Percentiles rank a stretch among this genome's conserved stretches.
Evolutionary conservation across 1,140 invertebrate genomes (phyloP).

Genomic region (Aricia agestis): DNA sequence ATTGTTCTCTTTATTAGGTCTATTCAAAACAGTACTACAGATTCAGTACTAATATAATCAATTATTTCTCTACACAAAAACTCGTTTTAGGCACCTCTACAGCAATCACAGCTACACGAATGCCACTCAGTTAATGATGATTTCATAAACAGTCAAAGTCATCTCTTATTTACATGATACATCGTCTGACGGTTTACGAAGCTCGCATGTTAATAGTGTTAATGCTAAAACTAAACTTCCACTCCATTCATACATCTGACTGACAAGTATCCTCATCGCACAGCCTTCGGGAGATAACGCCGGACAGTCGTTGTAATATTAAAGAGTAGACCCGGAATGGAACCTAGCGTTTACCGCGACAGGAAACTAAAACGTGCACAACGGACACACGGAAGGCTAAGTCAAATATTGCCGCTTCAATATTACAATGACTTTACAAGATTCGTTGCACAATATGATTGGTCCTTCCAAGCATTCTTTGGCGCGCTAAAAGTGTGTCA

Average conservation of each 20-base stretch:
- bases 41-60: too few relatives aligned
- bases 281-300: conserved; percentile 72
- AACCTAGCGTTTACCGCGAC: conserved; percentile 16
- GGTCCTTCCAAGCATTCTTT: conserved; percentile 74
- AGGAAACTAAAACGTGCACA: conserved; percentile 51
- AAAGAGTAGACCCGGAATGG: conserved; percentile 52
- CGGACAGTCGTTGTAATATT: conserved; percentile 73
- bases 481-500: conserved; percentile 69
- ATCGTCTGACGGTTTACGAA: conserved; percentile 60
- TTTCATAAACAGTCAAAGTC: conserved; percentile 62
- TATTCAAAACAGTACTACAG: too few relatives aligned
- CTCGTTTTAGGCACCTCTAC: background rate
- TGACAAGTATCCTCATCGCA: conserved; percentile 67
- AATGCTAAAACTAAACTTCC: conserved; percentile 67
- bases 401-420: conserved; percentile 71
- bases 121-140: conserved; percentile 36
- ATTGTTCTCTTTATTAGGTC: too few relatives aligned
- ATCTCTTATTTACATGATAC: conserved; percentile 3
- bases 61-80: background rate
- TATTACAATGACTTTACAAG: conserved; percentile 76
- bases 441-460: conserved; percentile 77
- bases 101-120: conserved; percentile 38
- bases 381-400: conserved; percentile 70
- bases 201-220: conserved; percentile 65
- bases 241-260: conserved; percentile 73